Conservation (phyloP, 2,113 vertebrate species). For the Oncorhynchus tshawytscha region DNA sequence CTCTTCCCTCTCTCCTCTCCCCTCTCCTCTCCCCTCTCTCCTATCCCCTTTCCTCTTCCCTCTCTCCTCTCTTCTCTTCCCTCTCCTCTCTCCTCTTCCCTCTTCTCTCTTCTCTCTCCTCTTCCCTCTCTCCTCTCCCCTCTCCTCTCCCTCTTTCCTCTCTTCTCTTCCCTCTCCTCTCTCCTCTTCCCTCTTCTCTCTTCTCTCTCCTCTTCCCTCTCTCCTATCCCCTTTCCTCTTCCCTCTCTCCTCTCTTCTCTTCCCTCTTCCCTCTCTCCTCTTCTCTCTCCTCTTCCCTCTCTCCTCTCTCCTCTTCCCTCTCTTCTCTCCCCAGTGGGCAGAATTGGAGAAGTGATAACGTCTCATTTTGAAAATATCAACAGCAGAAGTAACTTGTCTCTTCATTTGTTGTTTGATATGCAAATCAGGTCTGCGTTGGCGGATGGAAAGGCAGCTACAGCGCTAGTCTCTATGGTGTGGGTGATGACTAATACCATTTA, state of each 20-base stretch:
- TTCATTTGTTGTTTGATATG: constrained; percentile 43
- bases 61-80: rapidly evolving
- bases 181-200: too few relatives aligned
- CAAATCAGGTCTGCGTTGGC: constrained; percentile 53
- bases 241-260: too few relatives aligned
- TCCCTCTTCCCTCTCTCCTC: neutral
- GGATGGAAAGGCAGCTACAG: constrained; percentile 51
- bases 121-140: neutral
- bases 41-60: rapidly evolving
- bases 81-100: rapidly evolving
- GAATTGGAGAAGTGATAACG: constrained; percentile 22
- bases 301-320: neutral
- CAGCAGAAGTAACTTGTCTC: constrained; percentile 29
- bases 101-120: too few relatives aligned
- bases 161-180: rapidly evolving
- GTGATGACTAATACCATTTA: constrained; percentile 60
- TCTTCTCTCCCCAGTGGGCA: neutral
- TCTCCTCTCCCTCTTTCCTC: rapidly evolving
- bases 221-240: too few relatives aligned
- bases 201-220: neutral
- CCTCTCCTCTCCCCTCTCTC: too few relatives aligned
- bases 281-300: neutral
- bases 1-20: too few relatives aligned
- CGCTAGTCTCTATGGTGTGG: constrained; percentile 54
- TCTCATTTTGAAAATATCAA: constrained; percentile 31